These are phyloP conservation scores for Polyommatus icarus DNA, from an alignment of 2,888 invertebrate genomes.

Conservation along the genomic window DNA sequence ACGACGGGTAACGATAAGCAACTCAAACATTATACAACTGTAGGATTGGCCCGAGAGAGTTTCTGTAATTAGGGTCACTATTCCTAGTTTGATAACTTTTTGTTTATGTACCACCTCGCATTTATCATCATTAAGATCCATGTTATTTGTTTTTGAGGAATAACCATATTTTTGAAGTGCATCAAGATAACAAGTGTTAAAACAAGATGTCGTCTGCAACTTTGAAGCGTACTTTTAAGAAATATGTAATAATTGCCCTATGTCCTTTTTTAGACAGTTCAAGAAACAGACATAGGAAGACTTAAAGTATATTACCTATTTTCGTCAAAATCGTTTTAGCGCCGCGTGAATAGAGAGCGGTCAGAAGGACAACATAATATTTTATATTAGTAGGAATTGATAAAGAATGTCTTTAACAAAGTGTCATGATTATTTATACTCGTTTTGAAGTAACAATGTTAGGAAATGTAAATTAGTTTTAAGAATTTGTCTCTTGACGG, in stretches of 20 bases:
- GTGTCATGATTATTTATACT: background rate
- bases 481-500: background rate
- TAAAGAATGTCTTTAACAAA: background rate
- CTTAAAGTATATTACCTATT: too few species aligned
- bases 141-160: background rate
- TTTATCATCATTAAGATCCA: background rate
- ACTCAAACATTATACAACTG: slow-evolving; percentile 19
- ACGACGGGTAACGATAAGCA: slow-evolving; percentile 32
- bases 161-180: background rate
- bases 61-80: slow-evolving; percentile 8
- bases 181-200: background rate
- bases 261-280: too few species aligned
- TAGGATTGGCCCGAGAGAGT: slow-evolving; percentile 17
- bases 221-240: too few species aligned
- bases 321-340: too few species aligned
- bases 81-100: slow-evolving; percentile 8
- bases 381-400: too few species aligned
- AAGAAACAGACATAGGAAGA: too few species aligned
- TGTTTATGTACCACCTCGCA: background rate
- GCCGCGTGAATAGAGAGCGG: too few species aligned
- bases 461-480: slow-evolving; percentile 6
- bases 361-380: too few species aligned
- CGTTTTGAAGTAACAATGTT: background rate
- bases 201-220: too few species aligned
- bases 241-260: too few species aligned